phyloP scores from a whole-genome alignment of 37 sponge, comb jelly and placozoan species.

The Haliclona indistincta region DNA sequence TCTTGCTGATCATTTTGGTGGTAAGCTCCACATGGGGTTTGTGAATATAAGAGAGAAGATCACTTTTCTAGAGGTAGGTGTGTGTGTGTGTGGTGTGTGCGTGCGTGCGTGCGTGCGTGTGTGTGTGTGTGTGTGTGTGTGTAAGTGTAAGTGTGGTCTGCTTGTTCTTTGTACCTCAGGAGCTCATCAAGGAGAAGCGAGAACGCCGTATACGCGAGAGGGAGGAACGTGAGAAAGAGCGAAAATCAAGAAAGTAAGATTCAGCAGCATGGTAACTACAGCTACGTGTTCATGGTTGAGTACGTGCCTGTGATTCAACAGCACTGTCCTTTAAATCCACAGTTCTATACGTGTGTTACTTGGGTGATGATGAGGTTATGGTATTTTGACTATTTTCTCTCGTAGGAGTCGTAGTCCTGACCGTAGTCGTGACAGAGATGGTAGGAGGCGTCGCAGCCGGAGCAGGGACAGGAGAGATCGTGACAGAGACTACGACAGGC shows the following conservation, averaged over 20 bases:
- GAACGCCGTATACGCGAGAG: slow-evolving; percentile 44
- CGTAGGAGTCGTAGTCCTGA: slow-evolving; percentile 14
- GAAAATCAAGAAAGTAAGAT: slow-evolving; percentile 18
- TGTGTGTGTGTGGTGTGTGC: background rate
- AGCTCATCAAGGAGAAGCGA: slow-evolving; percentile 19
- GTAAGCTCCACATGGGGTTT: slow-evolving; percentile 97
- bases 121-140: too few species aligned
- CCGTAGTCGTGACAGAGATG: slow-evolving; percentile 7
- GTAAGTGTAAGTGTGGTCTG: too few species aligned
- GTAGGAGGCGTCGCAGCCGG: slow-evolving; percentile 5
- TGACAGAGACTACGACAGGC: too few species aligned
- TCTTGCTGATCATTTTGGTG: slow-evolving; percentile 99
- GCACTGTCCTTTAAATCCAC: background rate
- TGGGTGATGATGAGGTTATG: too few species aligned
- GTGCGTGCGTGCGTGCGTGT: slow-evolving; percentile 14
- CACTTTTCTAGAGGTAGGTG: slow-evolving; percentile 76
- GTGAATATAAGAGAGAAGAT: slow-evolving; percentile 93
- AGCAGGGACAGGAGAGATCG: slow-evolving; percentile 27
- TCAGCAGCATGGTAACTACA: background rate
- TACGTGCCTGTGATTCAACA: too few species aligned
- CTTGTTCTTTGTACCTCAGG: too few species aligned
- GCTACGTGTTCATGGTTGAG: background rate
- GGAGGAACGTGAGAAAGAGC: slow-evolving; percentile 42
- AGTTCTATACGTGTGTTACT: background rate
- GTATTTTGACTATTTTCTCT: too few species aligned